Evolutionary conservation across 1,140 invertebrate genomes (phyloP).

Genomic region (Laupala kohalensis): DNA sequence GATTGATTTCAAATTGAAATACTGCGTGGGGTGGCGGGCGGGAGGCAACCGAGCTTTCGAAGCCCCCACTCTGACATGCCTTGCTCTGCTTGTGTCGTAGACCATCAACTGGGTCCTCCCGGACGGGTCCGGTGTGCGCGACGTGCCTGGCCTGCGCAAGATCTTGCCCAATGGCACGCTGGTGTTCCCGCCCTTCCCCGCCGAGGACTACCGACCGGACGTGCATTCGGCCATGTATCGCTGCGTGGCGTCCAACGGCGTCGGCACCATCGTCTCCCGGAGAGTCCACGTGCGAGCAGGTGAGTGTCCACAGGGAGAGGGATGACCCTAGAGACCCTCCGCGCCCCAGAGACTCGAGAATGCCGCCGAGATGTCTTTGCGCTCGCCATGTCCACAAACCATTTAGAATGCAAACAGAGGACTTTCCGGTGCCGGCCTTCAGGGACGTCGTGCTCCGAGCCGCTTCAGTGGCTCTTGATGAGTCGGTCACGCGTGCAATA

Average conservation of each 20-base stretch:
- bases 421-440: too few species aligned
- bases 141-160: neutral
- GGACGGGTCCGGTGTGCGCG: neutral
- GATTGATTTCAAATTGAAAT: neutral
- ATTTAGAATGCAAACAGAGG: too few species aligned
- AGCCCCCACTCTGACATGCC: too few species aligned
- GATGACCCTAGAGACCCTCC: neutral
- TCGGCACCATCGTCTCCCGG: constrained; percentile 35
- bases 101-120: neutral
- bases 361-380: too few species aligned
- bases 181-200: constrained; percentile 31
- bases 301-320: neutral
- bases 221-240: constrained; percentile 30
- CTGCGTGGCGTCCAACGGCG: constrained; percentile 34
- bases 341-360: too few species aligned
- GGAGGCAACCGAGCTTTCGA: neutral
- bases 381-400: too few species aligned
- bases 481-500: too few species aligned
- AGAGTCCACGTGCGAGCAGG: constrained; percentile 35
- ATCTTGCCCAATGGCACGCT: constrained; percentile 30
- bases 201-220: constrained; percentile 25
- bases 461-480: too few species aligned
- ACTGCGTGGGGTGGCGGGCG: neutral
- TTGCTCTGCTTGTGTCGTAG: neutral
- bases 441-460: too few species aligned